Evolutionary conservation across 2,888 invertebrate species (phyloP).

Genomic region (Nomada ruficornis): DNA sequence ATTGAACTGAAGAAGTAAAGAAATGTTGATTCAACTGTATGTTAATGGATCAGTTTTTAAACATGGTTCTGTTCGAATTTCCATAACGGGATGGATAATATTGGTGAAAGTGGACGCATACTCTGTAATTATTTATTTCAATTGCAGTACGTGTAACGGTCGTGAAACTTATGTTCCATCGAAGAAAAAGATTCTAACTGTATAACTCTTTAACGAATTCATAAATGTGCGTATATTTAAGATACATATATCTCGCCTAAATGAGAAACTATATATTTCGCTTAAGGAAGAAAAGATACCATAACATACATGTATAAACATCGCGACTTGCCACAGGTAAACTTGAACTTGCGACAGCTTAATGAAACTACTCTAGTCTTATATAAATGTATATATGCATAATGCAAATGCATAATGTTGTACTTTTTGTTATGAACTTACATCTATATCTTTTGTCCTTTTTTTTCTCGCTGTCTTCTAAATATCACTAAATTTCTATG

Average conservation of each 20-base stretch:
- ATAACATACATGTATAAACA: background rate
- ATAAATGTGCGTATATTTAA: slow-evolving; percentile 37
- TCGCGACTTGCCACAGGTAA: background rate
- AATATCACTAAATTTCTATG: background rate
- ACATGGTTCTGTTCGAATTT: background rate
- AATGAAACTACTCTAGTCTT: background rate
- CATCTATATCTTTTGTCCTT: background rate
- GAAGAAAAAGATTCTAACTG: slow-evolving; percentile 6
- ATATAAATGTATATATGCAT: too few relatives aligned
- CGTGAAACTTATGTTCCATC: slow-evolving; percentile 24
- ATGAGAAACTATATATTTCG: background rate
- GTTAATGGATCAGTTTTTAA: background rate
- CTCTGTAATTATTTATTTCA: slow-evolving; percentile 25
- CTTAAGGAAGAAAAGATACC: slow-evolving; percentile 1
- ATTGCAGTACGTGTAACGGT: slow-evolving; percentile 9
- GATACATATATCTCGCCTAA: too few relatives aligned
- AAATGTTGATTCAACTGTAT: too few relatives aligned
- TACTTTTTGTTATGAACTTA: background rate
- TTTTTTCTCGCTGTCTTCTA: background rate
- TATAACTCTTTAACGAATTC: slow-evolving; percentile 31
- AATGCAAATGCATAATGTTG: background rate
- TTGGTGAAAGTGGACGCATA: background rate
- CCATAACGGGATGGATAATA: background rate
- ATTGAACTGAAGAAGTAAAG: background rate
- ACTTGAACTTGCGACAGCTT: background rate